Conservation (phyloP, 2,888 invertebrate genomes). For the Caradrina kadenii region DNA sequence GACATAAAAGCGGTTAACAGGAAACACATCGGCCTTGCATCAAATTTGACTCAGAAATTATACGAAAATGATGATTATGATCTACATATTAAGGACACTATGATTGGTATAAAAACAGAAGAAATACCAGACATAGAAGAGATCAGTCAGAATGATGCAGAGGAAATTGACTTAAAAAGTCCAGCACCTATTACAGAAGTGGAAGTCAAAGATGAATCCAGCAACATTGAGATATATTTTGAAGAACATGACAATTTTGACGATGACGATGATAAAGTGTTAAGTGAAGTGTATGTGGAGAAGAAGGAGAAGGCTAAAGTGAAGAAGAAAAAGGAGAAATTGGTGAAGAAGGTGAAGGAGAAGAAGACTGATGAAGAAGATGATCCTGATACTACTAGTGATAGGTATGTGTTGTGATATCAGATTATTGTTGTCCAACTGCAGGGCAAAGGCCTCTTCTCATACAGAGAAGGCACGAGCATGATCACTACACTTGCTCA, state of each 20-base stretch:
- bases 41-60: constrained; percentile 68
- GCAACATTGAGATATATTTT: constrained; percentile 74
- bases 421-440: neutral
- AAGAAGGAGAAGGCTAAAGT: constrained; percentile 63
- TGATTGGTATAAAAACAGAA: constrained; percentile 43
- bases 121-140: constrained; percentile 37
- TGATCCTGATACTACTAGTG: constrained; percentile 70
- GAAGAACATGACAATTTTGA: constrained; percentile 76
- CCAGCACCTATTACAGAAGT: constrained; percentile 62
- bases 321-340: constrained; percentile 62
- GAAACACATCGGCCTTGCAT: constrained; percentile 65
- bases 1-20: constrained; percentile 77
- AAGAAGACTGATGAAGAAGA: constrained; percentile 65
- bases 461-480: too few species aligned
- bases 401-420: constrained; percentile 71
- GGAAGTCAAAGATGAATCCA: constrained; percentile 72
- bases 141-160: accelerated
- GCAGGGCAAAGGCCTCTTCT: too few species aligned
- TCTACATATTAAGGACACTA: constrained; percentile 64
- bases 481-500: too few species aligned
- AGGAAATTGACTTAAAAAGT: constrained; percentile 30
- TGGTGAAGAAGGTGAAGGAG: constrained; percentile 55
- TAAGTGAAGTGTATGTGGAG: constrained; percentile 75
- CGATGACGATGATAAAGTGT: constrained; percentile 75
- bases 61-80: constrained; percentile 72